Conservation (phyloP, 1,140 invertebrate species). For the Saccostrea cuccullata region DNA sequence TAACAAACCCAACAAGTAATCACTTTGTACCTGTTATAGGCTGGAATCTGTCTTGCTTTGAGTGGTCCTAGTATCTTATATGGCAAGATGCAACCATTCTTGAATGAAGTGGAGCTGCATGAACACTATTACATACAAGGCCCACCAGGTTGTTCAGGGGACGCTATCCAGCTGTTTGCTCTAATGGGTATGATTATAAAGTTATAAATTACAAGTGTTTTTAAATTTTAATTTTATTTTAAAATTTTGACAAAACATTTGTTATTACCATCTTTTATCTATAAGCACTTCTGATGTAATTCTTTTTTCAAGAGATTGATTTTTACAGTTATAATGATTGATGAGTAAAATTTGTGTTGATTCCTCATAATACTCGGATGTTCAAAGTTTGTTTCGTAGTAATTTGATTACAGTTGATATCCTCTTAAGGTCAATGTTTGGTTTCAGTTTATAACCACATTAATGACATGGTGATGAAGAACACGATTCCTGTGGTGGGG, state of each 20-base stretch:
- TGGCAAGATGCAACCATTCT: slow-evolving; percentile 73
- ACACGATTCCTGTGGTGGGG: slow-evolving; percentile 67
- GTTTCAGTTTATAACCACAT: slow-evolving; percentile 67
- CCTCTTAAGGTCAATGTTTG: background rate
- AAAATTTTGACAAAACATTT: background rate
- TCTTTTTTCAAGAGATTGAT: no score
- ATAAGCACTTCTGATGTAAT: no score
- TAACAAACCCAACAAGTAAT: no score
- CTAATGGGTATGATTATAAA: slow-evolving; percentile 64
- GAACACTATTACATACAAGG: slow-evolving; percentile 77
- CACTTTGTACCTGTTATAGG: slow-evolving; percentile 47
- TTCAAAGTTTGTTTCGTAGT: no score
- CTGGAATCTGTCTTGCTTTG: slow-evolving; percentile 71
- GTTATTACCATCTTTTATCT: no score
- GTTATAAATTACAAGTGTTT: background rate
- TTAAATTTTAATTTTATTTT: background rate
- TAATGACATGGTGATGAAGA: slow-evolving; percentile 64
- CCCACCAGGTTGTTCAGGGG: slow-evolving; percentile 70
- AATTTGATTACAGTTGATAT: no score
- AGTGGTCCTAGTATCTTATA: slow-evolving; percentile 69
- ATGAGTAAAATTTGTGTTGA: no score
- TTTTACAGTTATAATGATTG: no score
- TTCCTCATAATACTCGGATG: no score
- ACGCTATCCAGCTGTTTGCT: slow-evolving; percentile 70
- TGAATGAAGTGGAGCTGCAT: slow-evolving; percentile 71